phyloP scores from a whole-genome alignment of 1,140 invertebrate genomes.

The Drosophila fuyamai region DNA sequence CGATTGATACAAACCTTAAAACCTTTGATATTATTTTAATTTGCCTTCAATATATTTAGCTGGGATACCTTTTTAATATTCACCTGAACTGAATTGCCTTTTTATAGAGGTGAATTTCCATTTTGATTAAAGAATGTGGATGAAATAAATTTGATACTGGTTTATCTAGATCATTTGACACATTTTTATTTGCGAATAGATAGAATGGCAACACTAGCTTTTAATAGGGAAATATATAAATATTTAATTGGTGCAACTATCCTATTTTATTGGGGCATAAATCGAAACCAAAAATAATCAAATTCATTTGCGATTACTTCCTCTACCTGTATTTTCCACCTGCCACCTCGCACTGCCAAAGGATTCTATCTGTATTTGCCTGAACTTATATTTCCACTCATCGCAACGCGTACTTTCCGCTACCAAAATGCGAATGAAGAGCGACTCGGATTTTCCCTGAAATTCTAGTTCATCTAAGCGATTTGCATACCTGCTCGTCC shows the following conservation, averaged over 20 bases:
- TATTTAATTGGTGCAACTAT: not conserved
- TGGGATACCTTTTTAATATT: too few relatives aligned
- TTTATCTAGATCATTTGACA: constrained; percentile 3
- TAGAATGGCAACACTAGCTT: not conserved
- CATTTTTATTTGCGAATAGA: not conserved
- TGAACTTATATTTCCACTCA: constrained; percentile 21
- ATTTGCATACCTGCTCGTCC: constrained; percentile 72
- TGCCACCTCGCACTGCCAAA: constrained; percentile 28
- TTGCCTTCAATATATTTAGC: too few relatives aligned
- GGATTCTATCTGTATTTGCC: constrained; percentile 25
- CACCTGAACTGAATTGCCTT: not conserved
- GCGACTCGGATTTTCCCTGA: constrained; percentile 65
- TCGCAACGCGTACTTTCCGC: constrained; percentile 61
- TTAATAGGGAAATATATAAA: not conserved
- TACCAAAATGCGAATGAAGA: constrained; percentile 72
- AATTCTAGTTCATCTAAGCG: constrained; percentile 61
- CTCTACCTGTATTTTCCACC: constrained; percentile 51
- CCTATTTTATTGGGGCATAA: not conserved
- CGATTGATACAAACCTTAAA: too few relatives aligned
- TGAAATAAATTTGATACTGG: not conserved
- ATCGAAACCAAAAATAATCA: not conserved
- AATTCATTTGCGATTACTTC: not conserved
- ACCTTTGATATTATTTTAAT: too few relatives aligned
- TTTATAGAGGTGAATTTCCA: constrained; percentile 1
- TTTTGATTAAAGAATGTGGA: not conserved